Base-by-base conservation (phyloP, 2,888 invertebrate genomes). In the Leptogaster cylindrica region DNA sequence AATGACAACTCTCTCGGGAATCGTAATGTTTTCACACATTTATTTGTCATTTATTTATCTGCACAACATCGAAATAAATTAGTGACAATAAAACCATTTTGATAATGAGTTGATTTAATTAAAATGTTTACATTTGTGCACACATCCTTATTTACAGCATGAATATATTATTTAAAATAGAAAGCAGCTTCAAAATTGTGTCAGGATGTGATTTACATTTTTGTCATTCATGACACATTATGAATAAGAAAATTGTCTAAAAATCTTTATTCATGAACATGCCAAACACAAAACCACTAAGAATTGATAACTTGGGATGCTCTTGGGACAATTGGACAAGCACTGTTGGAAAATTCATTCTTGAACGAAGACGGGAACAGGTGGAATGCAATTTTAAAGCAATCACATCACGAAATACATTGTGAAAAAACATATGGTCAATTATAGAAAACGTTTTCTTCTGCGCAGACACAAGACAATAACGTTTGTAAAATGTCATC, bases 151-250 rank as follows among this genome's bases (percentile, higher is more conserved):
- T 41, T 41, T 41, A 41, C 41, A 18, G 23, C 55, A 25, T n/a
- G 23, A 28, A 55, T 55, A 10, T 16, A 41, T 41, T 7, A 12
- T 31, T 31, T 31, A 6, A 8, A 8, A 31, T 31, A 10, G 1
- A 31, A 8, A 1, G 16, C 12, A 10, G 36, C 23, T 46, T 25
- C 12, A 7, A 23, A 36, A 55, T 55, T 55, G 55, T 31, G 55
- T 36, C 55, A 55, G 55, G 23, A 36, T 25, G 25, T 36, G 55
- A 55, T 55, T 36, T 39, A 23, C 23, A 55, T 36, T 55, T 41
- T 18, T 36, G n/a, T 55, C 36, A 36, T 55, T 36, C 31, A 51
- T 14, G 51, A 8, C 31, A 51, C 12, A 18, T 12, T 31, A 51
- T 51, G 51, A 31, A 27, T 51, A 28, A 25, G 18, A 41, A 41